phyloP scores from a whole-genome alignment of 2,113 vertebrate species.

The Dicentrarchus labrax region DNA sequence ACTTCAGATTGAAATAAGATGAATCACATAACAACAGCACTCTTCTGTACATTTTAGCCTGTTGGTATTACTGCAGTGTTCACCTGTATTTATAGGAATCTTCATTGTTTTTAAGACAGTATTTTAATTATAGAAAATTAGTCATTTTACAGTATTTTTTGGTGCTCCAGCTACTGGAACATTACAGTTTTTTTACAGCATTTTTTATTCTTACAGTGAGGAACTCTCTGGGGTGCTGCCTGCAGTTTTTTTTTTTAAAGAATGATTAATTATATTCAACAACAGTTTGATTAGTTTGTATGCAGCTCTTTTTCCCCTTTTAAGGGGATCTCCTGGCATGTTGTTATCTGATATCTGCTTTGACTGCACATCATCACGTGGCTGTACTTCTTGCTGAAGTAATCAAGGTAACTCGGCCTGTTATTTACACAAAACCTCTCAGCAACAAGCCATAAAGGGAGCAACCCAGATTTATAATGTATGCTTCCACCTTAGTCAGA shows the following conservation, averaged over 20 bases:
- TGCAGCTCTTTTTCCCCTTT: background rate
- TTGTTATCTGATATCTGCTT: background rate
- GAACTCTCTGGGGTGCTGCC: background rate
- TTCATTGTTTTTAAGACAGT: too few relatives aligned
- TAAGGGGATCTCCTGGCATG: background rate
- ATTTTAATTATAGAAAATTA: too few relatives aligned
- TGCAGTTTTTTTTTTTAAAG: background rate
- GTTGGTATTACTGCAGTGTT: too few relatives aligned
- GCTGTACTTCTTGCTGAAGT: constrained; percentile 23
- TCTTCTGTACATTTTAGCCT: too few relatives aligned
- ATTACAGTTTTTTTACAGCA: too few relatives aligned
- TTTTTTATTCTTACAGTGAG: too few relatives aligned
- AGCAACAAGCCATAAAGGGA: constrained; percentile 54
- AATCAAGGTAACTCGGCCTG: constrained; percentile 39
- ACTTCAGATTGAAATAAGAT: too few relatives aligned
- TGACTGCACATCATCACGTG: constrained; percentile 5
- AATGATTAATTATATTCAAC: background rate
- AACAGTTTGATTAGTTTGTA: background rate
- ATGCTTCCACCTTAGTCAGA: constrained; percentile 36
- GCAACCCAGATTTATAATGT: constrained; percentile 40
- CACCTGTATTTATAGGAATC: too few relatives aligned
- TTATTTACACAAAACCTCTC: constrained; percentile 51
- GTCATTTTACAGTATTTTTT: too few relatives aligned
- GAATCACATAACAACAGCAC: too few relatives aligned
- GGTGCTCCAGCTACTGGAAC: too few relatives aligned